Evolutionary conservation across 1,140 invertebrate genomes (phyloP).

Genomic region (Phthorimaea operculella): DNA sequence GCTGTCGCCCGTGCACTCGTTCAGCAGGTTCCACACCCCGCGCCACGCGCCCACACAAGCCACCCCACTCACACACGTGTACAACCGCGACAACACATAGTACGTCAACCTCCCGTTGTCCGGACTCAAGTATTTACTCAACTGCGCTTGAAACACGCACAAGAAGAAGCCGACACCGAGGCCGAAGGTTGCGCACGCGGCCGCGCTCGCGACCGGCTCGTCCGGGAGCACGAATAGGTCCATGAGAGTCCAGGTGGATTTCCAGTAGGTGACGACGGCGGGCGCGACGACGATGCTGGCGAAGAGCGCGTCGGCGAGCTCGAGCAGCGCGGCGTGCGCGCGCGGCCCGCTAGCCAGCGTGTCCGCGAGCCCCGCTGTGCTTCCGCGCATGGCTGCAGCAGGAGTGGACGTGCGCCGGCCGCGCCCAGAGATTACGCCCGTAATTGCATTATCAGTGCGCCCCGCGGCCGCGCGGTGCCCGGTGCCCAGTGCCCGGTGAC

Average conservation of each 20-base stretch:
- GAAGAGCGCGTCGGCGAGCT: conserved; percentile 76
- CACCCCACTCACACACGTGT: conserved; percentile 79
- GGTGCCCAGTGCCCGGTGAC: too few species aligned
- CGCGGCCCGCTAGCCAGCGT: conserved; percentile 61
- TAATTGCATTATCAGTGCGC: conserved; percentile 47
- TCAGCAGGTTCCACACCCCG: conserved; percentile 81
- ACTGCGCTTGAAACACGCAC: conserved; percentile 73
- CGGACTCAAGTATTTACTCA: conserved; percentile 73
- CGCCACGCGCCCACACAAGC: conserved; percentile 87
- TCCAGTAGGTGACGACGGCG: conserved; percentile 85
- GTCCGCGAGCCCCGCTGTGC: conserved; percentile 68
- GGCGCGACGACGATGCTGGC: conserved; percentile 79
- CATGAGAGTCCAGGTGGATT: conserved; percentile 85
- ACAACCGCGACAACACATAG: conserved; percentile 77
- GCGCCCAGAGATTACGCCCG: conserved; percentile 32
- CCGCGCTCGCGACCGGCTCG: conserved; percentile 69
- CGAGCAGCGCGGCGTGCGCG: conserved; percentile 71
- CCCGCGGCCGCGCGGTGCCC: neutral
- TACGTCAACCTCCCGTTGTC: conserved; percentile 75
- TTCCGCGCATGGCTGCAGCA: conserved; percentile 68
- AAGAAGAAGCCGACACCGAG: conserved; percentile 75
- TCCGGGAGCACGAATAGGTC: conserved; percentile 76
- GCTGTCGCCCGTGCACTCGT: conserved; percentile 75
- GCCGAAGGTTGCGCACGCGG: conserved; percentile 76
- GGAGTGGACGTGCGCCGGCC: conserved; percentile 37